phyloP scores from a whole-genome alignment of 2,797 vertebrate species.

The Sebastes dallii region DNA sequence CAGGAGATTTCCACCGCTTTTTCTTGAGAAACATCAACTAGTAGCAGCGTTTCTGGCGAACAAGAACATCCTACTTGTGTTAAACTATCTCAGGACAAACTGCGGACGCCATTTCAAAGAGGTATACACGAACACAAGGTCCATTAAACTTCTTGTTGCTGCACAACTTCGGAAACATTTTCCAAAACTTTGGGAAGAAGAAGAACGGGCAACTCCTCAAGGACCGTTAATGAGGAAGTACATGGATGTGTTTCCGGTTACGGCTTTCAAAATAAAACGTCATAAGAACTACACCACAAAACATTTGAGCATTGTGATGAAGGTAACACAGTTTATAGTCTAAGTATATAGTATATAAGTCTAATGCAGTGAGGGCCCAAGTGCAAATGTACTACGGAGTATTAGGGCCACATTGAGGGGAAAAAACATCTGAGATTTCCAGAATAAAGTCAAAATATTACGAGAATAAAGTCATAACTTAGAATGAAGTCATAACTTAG shows the following conservation, averaged over 20 bases:
- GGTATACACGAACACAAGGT: not conserved
- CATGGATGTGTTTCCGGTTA: not conserved
- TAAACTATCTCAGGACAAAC: not conserved
- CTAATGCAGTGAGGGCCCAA: too few species aligned
- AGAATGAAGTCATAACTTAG: too few species aligned
- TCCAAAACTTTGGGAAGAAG: conserved; percentile 55
- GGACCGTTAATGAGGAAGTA: fast-evolving
- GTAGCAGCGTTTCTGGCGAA: not conserved
- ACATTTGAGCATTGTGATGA: too few species aligned
- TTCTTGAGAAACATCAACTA: not conserved
- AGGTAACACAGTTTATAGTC: too few species aligned
- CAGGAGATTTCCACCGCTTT: not conserved
- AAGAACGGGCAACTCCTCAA: conserved; percentile 6
- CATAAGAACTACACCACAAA: too few species aligned
- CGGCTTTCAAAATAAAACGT: conserved; percentile 34
- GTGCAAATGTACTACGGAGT: too few species aligned
- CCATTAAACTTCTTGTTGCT: not conserved
- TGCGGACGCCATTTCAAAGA: not conserved
- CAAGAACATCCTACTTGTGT: not conserved
- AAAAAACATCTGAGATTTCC: too few species aligned
- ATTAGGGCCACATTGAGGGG: too few species aligned
- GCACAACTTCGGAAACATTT: conserved; percentile 22
- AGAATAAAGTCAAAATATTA: too few species aligned
- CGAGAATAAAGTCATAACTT: too few species aligned
- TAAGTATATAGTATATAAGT: too few species aligned